A percentile compares a stretch with the other conserved stretches of the same genome.
Conservation (phyloP, 2,797 vertebrate species). For the Acomys russatus region DNA sequence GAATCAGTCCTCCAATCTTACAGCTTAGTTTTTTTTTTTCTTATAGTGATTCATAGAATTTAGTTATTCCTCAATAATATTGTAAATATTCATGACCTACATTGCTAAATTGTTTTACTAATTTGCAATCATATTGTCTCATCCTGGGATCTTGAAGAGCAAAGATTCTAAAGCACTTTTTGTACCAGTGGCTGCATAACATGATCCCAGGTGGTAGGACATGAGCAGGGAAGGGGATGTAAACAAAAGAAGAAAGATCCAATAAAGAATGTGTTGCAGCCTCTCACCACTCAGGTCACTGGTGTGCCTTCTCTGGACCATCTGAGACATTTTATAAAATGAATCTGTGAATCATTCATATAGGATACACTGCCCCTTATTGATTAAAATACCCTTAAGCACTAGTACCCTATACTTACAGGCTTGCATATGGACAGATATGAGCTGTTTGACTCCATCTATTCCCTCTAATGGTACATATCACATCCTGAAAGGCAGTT, state of each 20-base stretch:
- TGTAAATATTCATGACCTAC: not conserved
- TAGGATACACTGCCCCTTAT: not conserved
- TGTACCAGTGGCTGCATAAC: not conserved
- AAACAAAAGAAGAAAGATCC: not conserved
- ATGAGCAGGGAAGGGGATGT: accelerated
- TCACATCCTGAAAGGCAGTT: not conserved
- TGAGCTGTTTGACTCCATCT: not conserved
- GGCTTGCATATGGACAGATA: not conserved
- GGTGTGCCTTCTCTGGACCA: not conserved
- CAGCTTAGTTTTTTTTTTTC: not conserved
- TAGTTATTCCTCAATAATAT: not conserved
- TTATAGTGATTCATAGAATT: constrained; percentile 4
- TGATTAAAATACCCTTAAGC: not conserved
- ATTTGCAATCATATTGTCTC: constrained; percentile 5
- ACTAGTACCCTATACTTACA: not conserved
- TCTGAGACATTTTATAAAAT: not conserved
- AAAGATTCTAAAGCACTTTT: not conserved
- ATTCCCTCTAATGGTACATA: not conserved
- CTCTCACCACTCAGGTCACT: no score
- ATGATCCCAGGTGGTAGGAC: not conserved
- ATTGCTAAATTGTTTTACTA: not conserved
- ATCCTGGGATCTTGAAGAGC: not conserved
- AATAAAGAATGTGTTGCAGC: not conserved
- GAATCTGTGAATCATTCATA: not conserved
- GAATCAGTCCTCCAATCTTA: not conserved